These are phyloP conservation scores for Turdus rufiventris DNA, from an alignment of 2,113 vertebrate species.

Conservation along the genomic window DNA sequence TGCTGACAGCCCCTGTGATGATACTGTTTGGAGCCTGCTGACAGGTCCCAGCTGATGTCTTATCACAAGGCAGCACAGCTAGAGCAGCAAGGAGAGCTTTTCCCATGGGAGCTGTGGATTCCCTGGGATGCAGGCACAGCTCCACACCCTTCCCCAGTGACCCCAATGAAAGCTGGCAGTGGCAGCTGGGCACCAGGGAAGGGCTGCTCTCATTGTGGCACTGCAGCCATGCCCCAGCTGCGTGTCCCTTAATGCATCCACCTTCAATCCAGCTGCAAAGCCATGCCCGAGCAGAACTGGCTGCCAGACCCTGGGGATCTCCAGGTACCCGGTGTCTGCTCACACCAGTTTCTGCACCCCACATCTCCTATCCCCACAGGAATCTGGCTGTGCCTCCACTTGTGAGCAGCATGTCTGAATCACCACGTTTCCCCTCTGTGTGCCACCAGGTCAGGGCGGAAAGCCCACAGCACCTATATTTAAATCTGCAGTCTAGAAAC, in stretches of 20 bases:
- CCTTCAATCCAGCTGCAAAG: neutral
- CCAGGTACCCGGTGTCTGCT: neutral
- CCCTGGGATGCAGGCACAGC: neutral
- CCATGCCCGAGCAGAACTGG: neutral
- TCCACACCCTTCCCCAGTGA: accelerated
- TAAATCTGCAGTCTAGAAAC: neutral
- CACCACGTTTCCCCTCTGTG: accelerated
- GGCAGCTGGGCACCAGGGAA: neutral
- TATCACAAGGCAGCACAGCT: neutral
- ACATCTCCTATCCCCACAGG: neutral
- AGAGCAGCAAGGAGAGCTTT: neutral
- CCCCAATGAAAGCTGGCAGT: accelerated
- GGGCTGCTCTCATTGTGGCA: neutral
- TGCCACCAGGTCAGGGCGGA: neutral
- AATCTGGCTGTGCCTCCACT: neutral
- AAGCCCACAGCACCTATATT: neutral
- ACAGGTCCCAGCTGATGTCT: slow-evolving; percentile 62
- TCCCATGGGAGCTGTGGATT: neutral
- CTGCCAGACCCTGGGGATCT: neutral
- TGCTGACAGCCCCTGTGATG: slow-evolving; percentile 56
- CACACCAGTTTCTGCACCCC: neutral
- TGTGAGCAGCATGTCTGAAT: accelerated
- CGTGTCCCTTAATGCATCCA: neutral
- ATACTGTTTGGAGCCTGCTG: slow-evolving; percentile 34
- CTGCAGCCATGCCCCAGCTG: neutral